These are phyloP conservation scores for Aphelenchoides besseyi DNA, from an alignment of 1,140 invertebrate genomes.

Conservation along the genomic window DNA sequence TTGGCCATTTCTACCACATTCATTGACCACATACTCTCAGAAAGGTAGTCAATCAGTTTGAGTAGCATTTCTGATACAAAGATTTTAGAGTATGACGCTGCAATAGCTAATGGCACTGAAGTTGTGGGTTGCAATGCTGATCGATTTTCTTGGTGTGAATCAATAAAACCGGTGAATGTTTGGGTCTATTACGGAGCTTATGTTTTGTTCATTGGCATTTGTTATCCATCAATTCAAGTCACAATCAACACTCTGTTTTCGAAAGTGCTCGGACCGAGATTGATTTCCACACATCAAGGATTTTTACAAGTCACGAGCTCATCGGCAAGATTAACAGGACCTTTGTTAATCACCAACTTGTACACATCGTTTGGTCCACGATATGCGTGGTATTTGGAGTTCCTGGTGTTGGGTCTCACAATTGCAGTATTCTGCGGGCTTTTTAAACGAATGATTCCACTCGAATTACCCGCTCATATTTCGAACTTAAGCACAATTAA, in stretches of 20 bases:
- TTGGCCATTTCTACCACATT: conserved; percentile 3
- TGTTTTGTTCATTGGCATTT: conserved; percentile 31
- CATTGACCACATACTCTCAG: neutral
- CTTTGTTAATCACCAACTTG: neutral
- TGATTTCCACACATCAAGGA: neutral
- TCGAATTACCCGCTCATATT: neutral
- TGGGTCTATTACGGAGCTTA: conserved; percentile 44
- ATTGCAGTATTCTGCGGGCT: neutral
- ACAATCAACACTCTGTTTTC: conserved; percentile 5
- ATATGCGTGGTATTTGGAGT: neutral
- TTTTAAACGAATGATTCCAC: neutral
- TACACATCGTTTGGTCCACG: conserved; percentile 13
- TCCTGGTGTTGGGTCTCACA: neutral
- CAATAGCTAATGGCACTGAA: conserved; percentile 8
- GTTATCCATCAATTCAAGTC: neutral
- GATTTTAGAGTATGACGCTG: conserved; percentile 1
- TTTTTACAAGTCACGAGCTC: neutral
- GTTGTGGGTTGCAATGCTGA: conserved; percentile 7
- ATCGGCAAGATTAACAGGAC: neutral
- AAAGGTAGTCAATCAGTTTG: neutral
- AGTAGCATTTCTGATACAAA: neutral
- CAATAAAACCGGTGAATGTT: conserved; percentile 36
- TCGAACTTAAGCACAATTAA: neutral
- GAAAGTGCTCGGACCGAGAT: neutral
- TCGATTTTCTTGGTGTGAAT: conserved; percentile 36